Evolutionary conservation across 2,888 invertebrate species (phyloP).

Genomic region (Buathra laborator): DNA sequence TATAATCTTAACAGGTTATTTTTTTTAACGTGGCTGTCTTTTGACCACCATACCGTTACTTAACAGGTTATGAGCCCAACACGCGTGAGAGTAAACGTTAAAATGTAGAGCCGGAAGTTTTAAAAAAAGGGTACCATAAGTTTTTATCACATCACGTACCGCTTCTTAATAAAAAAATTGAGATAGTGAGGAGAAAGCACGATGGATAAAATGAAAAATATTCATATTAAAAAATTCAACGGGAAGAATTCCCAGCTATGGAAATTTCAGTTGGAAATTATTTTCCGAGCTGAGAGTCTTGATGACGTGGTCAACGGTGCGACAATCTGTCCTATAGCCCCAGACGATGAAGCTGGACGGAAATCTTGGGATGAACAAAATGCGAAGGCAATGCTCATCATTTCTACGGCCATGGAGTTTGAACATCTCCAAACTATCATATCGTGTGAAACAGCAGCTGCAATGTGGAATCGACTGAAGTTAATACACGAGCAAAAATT

Average conservation of each 20-base stretch:
- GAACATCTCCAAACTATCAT: slow-evolving; percentile 12
- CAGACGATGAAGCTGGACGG: neutral
- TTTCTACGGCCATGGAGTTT: slow-evolving; percentile 20
- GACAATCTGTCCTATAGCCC: neutral
- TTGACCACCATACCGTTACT: no score
- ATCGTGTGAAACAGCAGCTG: neutral
- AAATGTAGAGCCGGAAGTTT: neutral
- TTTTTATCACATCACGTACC: neutral
- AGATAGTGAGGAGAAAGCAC: neutral
- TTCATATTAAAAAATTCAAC: slow-evolving; percentile 31
- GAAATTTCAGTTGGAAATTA: slow-evolving; percentile 31
- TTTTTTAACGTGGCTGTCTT: no score
- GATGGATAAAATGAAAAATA: neutral
- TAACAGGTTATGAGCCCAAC: slow-evolving; percentile 2
- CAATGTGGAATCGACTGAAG: slow-evolving; percentile 22
- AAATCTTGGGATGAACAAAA: slow-evolving; percentile 18
- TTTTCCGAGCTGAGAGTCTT: slow-evolving; percentile 9
- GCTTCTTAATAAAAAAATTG: neutral
- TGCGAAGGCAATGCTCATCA: slow-evolving; percentile 23
- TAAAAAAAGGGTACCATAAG: neutral
- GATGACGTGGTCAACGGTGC: neutral
- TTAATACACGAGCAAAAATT: slow-evolving; percentile 13
- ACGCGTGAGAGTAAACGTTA: neutral
- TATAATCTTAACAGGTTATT: neutral
- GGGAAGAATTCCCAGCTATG: slow-evolving; percentile 28